Percentiles rank a stretch among this genome's conserved stretches.
These are phyloP conservation scores for Pharmacophagus antenor DNA, from an alignment of 2,888 invertebrate genomes.

Conservation along the genomic window DNA sequence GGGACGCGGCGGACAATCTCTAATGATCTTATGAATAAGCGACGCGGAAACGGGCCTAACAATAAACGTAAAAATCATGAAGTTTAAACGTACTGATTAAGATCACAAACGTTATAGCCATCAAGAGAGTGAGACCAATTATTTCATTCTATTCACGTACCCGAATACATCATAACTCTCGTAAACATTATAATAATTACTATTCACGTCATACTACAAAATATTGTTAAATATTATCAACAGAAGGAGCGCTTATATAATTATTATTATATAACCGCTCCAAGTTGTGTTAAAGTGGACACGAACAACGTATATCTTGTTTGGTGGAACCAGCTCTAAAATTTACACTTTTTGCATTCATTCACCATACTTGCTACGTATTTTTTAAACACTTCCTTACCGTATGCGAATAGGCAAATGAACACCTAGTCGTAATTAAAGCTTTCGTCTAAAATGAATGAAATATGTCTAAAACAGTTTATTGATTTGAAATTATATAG, in stretches of 20 bases:
- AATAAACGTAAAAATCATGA: neutral
- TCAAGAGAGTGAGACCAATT: too few relatives aligned
- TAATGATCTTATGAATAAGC: constrained; percentile 33
- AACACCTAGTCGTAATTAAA: neutral
- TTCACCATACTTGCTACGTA: constrained; percentile 51
- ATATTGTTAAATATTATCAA: too few relatives aligned
- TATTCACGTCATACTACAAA: too few relatives aligned
- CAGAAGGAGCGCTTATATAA: neutral
- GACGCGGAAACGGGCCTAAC: constrained; percentile 33
- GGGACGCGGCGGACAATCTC: constrained; percentile 44
- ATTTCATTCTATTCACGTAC: too few relatives aligned
- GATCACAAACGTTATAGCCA: too few relatives aligned
- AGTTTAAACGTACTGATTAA: neutral
- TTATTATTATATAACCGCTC: neutral
- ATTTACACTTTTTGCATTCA: constrained; percentile 62
- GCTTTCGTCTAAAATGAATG: neutral
- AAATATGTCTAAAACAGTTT: too few relatives aligned
- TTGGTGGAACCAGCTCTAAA: constrained; percentile 70
- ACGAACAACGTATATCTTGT: constrained; percentile 52
- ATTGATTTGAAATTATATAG: too few relatives aligned
- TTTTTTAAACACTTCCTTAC: constrained; percentile 56
- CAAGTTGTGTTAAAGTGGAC: constrained; percentile 34
- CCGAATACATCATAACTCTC: too few relatives aligned
- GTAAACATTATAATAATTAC: too few relatives aligned
- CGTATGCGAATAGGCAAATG: constrained; percentile 34